phyloP scores from a whole-genome alignment of 2,113 vertebrate genomes.

The Herpailurus yagouaroundi region DNA sequence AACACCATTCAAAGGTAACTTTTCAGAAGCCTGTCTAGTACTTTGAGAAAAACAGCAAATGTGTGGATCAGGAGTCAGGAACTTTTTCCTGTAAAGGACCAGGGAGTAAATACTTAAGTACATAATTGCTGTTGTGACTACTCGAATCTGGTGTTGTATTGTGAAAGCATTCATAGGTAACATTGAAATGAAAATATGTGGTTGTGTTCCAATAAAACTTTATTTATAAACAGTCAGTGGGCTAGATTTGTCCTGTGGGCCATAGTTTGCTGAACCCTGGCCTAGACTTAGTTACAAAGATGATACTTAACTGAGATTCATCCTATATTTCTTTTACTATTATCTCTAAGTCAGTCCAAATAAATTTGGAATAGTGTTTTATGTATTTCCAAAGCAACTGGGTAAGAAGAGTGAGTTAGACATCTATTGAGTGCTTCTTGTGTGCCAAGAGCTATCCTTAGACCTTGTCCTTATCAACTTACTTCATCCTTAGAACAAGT shows the following conservation, averaged over 20 bases:
- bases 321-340: not conserved
- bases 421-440: not conserved
- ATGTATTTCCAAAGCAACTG: not conserved
- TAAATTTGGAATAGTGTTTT: not conserved
- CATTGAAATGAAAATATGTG: not conserved
- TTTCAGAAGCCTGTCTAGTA: not conserved
- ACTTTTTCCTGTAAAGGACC: not conserved
- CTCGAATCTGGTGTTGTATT: not conserved
- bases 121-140: not conserved
- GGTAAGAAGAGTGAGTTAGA: not conserved
- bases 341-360: not conserved
- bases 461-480: not conserved
- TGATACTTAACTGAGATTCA: not conserved
- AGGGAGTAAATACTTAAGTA: not conserved
- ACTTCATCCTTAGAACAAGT: not conserved
- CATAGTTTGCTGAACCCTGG: not conserved
- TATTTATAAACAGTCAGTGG: not conserved
- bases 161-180: not conserved
- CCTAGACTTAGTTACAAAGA: not conserved
- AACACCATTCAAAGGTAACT: not conserved
- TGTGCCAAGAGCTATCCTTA: not conserved
- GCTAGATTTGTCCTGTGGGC: not conserved
- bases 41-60: not conserved
- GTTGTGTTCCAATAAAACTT: not conserved
- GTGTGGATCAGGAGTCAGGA: not conserved